Base-by-base conservation (phyloP, 2,113 vertebrate species). In the Synodontis membranacea region DNA sequence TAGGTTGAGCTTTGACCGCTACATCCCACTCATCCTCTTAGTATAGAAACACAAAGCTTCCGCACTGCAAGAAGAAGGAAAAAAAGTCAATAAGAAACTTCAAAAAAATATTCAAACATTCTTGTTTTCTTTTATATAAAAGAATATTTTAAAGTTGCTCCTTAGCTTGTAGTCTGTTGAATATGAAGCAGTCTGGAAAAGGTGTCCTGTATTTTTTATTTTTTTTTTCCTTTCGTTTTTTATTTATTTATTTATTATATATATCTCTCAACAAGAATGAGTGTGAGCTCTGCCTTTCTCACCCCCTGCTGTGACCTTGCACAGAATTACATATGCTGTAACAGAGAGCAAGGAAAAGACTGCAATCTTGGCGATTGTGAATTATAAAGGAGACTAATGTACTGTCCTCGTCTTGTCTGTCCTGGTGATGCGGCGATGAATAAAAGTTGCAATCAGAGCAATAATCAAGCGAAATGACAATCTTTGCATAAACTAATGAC, bases 261-360 rank as follows among this genome's bases (percentile, higher is more conserved):
- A 86, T 82, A 50, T 44, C 82, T 54, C 54, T 83, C 74, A 42
- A 50, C 68, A 74, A 83, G 87, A 89, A 89, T 80, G 52, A 80
- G 34, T 80, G 39, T 37, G 4, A 87, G 75, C 54, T 68, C 80
- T 58, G 44, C 39, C 78, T 60, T 78, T 81, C 74, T 87, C 74
- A 12, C 84, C 79, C 56, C 44, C 83, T 74, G 56, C 50, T 44
- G 19, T 88, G 80, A 87, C 90, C 87, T 89, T 88, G 52, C 68
- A 46, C 82, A 72, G 68, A 86, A 87, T 5, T 80, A 79, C 62
- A 56, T 85, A 62, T 66, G 25, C 23, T 54, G 78, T 42, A 37
- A 34, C 79, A 85, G 31, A 83, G n/a, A 83, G 19, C 58, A 60
- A 83, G 58, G 56, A 54, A 81, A 81, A 83, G 11, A 82, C 56